Evolutionary conservation across 2,888 invertebrate species (phyloP), one percentile per base, ranked within the genome.

Genomic region (Gortyna flavago): DNA sequence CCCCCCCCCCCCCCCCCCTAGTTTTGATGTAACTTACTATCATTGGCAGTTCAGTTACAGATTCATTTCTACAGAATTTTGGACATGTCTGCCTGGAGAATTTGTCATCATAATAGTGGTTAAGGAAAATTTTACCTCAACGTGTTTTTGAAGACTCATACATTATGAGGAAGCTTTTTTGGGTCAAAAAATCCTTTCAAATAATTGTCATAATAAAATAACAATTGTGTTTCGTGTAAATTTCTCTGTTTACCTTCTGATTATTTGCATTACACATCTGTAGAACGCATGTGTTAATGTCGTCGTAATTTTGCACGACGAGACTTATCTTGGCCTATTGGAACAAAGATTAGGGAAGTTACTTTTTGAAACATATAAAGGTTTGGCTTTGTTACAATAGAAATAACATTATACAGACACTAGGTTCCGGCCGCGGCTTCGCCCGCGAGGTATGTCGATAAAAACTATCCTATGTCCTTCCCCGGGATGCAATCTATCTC

Each of bases 21-120:
- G 79, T 68, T 72, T 41, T 65, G 35, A 32, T 5, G 7, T 71
- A 41, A 64, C 59, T 57, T 69, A 25, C 48, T 73, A 44, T 21
- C 44, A 54, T 57, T 38, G 32, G 59, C 61, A 44, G 59, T 62
- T 68, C 21, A 64, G 29, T 81, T 77, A 67, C 77, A 81, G 77
- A 80, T 80, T 57, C 2, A 54, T 41, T 51, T 59, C 21, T 32
- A 72, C 72, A 54, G 41, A 73, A 44, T 71, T 72, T 74, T 62
- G n/a, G 44, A 67, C 38, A 48, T 76, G 29, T 44, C 25, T 61
- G 54, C 44, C 32, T 68, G 54, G 64, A 68, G n/a, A 48, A 51
- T 65, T 4, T 44, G 18, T 32, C 16, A 11, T n/a, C 72, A 35
- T 4, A 44, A 59, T 70, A 70, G 29, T 32, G 51, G 21, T 64